Conservation (phyloP, 2,888 invertebrate genomes). For the Rhagium mordax region DNA sequence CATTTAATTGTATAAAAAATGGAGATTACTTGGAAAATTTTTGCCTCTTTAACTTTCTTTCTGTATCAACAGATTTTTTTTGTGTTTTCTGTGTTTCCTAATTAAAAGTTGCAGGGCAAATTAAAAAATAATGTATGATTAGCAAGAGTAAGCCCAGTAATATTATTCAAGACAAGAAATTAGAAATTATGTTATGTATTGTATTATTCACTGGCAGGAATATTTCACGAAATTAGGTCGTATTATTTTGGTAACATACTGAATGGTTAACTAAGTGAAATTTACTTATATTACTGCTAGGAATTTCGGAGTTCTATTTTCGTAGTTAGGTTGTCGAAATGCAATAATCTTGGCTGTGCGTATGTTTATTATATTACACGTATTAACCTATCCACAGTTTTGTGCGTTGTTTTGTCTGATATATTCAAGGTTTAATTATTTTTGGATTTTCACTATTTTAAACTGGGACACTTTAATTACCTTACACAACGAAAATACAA, state of each 20-base stretch:
- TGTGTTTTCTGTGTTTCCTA: no score
- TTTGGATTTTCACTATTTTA: neutral
- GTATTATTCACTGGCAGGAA: neutral
- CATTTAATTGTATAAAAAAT: no score
- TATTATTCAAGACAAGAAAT: neutral
- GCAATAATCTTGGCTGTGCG: conserved; percentile 40
- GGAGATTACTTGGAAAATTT: no score
- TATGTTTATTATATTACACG: conserved; percentile 34
- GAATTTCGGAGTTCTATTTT: conserved; percentile 43
- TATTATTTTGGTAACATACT: conserved; percentile 46
- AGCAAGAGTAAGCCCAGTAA: no score
- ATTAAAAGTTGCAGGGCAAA: no score
- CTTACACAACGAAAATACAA: neutral
- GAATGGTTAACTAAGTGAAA: conserved; percentile 45
- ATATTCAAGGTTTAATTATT: conserved; percentile 6
- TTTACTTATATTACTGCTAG: conserved; percentile 31
- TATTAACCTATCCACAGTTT: conserved; percentile 37
- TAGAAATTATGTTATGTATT: conserved; percentile 13
- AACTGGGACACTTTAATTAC: neutral
- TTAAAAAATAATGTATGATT: no score
- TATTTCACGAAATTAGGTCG: conserved; percentile 43
- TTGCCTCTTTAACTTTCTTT: no score
- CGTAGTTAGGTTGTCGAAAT: conserved; percentile 37
- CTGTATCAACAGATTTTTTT: no score
- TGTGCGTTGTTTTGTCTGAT: conserved; percentile 6